A percentile compares a stretch with the other conserved stretches of the same genome.
These are phyloP conservation scores for Orussus abietinus DNA, from an alignment of 1,140 invertebrate species.

Conservation along the genomic window DNA sequence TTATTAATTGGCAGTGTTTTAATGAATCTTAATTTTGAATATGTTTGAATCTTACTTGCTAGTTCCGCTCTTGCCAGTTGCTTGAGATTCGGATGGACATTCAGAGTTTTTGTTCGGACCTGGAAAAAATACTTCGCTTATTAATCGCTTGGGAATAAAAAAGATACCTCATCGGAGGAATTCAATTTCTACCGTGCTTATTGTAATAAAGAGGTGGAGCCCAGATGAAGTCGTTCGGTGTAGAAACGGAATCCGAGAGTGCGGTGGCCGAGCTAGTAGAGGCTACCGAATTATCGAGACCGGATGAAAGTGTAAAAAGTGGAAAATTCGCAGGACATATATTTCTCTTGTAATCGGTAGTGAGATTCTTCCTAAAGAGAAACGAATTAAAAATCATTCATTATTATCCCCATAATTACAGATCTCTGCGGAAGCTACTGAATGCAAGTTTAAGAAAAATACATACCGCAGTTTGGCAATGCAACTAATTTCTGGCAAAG, in stretches of 20 bases:
- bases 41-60: too few species aligned
- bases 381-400: constrained; percentile 1
- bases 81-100: too few species aligned
- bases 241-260: constrained; percentile 29
- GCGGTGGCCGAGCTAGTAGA: constrained; percentile 20
- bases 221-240: constrained; percentile 40
- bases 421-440: constrained; percentile 5
- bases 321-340: constrained; percentile 20
- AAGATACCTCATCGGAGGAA: constrained; percentile 7
- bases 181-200: constrained; percentile 29
- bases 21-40: too few species aligned
- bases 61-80: too few species aligned
- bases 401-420: neutral
- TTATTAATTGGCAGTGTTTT: too few species aligned
- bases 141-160: too few species aligned
- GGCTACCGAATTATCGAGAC: constrained; percentile 23
- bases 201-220: constrained; percentile 39
- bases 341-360: constrained; percentile 23
- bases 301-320: constrained; percentile 25
- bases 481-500: constrained; percentile 23
- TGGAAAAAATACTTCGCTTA: too few species aligned
- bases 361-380: constrained; percentile 28
- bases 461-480: constrained; percentile 33
- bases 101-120: too few species aligned
- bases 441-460: constrained; percentile 11